phyloP scores from a whole-genome alignment of 2,797 vertebrate genomes.

The Perodicticus potto region DNA sequence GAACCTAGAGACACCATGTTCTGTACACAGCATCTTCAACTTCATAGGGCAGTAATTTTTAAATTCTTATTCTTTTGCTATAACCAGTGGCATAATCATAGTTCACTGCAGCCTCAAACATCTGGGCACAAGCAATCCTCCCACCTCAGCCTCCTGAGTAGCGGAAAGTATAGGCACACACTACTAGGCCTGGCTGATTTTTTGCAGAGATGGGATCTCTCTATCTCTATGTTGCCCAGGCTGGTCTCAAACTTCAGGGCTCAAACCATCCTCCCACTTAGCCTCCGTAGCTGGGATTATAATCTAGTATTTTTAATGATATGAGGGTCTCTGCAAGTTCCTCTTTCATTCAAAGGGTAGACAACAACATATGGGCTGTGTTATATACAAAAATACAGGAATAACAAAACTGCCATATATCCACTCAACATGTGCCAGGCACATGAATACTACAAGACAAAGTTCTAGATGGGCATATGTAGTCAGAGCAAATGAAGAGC shows the following conservation, averaged over 20 bases:
- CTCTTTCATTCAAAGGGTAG: background rate
- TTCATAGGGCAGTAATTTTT: background rate
- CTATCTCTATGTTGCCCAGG: background rate
- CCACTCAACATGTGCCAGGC: background rate
- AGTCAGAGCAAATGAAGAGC: background rate
- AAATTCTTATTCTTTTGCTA: background rate
- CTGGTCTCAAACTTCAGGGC: background rate
- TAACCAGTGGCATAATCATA: background rate
- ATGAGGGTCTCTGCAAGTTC: constrained; percentile 16
- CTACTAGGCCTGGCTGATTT: background rate
- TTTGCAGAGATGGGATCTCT: background rate
- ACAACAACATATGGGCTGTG: background rate
- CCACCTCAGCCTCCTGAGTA: background rate
- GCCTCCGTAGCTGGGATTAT: background rate
- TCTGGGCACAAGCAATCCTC: background rate
- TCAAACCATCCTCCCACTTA: background rate
- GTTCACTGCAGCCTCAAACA: background rate
- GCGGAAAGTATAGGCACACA: background rate
- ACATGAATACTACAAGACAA: background rate
- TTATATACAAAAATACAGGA: constrained; percentile 12
- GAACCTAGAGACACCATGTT: constrained; percentile 58
- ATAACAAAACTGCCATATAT: background rate
- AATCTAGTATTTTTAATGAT: constrained; percentile 48
- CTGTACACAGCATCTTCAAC: constrained; percentile 14
- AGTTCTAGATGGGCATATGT: background rate